Evolutionary conservation across 2,113 vertebrate genomes (phyloP).

Genomic region (Mungos mungo): DNA sequence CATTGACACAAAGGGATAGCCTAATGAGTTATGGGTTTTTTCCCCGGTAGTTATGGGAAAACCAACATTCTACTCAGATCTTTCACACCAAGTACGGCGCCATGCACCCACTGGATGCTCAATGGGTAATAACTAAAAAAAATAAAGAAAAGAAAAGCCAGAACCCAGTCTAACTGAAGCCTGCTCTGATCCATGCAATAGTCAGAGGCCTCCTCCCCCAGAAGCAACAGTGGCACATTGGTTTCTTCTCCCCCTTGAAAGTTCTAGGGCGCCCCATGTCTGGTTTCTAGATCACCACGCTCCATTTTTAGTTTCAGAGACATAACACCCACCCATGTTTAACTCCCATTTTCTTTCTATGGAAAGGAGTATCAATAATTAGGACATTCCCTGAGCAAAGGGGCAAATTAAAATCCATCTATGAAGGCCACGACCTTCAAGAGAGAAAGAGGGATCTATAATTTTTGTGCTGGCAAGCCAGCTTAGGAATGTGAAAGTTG

Average conservation of each 20-base stretch:
- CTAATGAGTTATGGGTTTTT: background rate
- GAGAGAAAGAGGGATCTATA: background rate
- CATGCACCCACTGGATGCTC: background rate
- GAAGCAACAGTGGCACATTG: background rate
- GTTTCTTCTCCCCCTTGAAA: slow-evolving; percentile 2
- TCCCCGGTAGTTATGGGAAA: background rate
- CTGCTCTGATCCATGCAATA: background rate
- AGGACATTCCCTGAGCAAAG: slow-evolving; percentile 63
- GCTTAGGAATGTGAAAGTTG: slow-evolving; percentile 69
- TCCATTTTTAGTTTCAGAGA: slow-evolving; percentile 14
- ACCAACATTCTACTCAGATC: background rate
- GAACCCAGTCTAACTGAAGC: background rate
- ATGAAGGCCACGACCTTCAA: slow-evolving; percentile 27
- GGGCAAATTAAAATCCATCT: slow-evolving; percentile 19
- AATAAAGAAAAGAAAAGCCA: background rate
- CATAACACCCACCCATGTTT: slow-evolving; percentile 11
- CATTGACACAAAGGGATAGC: slow-evolving; percentile 12
- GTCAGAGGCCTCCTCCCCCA: background rate
- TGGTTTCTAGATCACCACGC: background rate
- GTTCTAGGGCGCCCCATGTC: background rate
- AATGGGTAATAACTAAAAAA: background rate
- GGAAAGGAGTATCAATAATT: background rate
- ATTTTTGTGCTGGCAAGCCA: slow-evolving; percentile 45
- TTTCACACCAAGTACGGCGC: background rate
- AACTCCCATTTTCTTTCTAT: background rate